Evolutionary conservation across 2,888 invertebrate genomes (phyloP), one percentile per base, ranked within the genome.

Genomic region (Calliphora vomitoria): DNA sequence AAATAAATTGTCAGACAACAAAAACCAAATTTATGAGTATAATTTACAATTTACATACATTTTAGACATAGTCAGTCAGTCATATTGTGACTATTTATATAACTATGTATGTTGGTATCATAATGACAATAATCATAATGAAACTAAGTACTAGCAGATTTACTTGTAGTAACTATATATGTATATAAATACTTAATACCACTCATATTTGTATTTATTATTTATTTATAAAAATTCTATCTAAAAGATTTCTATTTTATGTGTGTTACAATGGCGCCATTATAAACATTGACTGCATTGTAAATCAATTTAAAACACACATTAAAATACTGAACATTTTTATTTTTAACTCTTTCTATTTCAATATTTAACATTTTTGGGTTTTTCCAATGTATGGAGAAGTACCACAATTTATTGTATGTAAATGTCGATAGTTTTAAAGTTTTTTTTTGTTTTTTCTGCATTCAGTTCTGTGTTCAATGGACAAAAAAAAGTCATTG

Each of bases 211-310:
- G 20, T 58, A 58, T 60, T 64, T 64, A 53, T 81, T 62, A 72
- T 64, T 64, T 81, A 72, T 81, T 66, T 35, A 35, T 35, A 35
- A 25, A 25, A 25, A 25, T 25, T 25, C 25, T 25, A 25, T 25
- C 25, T 18, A 69, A 20, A 35, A 71, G 50, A 66, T 50, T 76
- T 58, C 35, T 68, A 18, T 64, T 71, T 64, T 71, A 83, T 82
- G 69, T 71, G 71, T 78, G 83, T 78, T 78, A 78, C 78, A 55
- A 64, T 87, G 87, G 87, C 87, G 87, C 87, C 87, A 85, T 85
- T 79, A 50, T n/a, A 71, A 87, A 85, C 82, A 85, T 25, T 87
- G 85, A 79, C 87, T 87, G 87, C 87, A 87, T 85, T 87, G 87
- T 87, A 87, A 87, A 87, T 87, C 87, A 87, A 82, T 87, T 87